Conservation (phyloP, 92 coral and sea anemone species). For the Epizoanthus stellaris region DNA sequence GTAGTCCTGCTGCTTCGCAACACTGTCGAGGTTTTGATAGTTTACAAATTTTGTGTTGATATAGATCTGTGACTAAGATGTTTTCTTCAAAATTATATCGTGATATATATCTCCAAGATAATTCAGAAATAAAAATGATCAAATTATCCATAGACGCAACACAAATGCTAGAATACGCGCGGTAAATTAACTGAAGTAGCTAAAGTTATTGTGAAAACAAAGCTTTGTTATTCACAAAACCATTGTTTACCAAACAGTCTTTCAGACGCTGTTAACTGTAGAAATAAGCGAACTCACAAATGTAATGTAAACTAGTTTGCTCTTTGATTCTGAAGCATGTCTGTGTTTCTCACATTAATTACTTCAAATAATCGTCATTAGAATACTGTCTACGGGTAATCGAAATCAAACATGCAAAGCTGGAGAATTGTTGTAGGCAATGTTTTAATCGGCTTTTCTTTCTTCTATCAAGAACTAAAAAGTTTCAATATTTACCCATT, state of each 20-base stretch:
- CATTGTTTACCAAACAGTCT: constrained; percentile 15
- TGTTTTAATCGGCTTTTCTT: background rate
- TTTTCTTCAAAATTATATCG: background rate
- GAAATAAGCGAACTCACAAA: background rate
- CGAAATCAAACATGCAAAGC: too few species aligned
- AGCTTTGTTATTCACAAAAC: constrained; percentile 7
- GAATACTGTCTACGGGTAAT: background rate
- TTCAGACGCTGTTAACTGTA: background rate
- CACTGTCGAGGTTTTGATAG: background rate
- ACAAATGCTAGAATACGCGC: background rate
- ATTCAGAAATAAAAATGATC: background rate
- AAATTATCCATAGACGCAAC: background rate
- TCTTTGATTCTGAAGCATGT: background rate
- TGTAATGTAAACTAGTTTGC: background rate
- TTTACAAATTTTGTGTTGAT: constrained; percentile 10
- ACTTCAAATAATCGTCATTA: background rate
- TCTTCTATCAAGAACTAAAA: background rate
- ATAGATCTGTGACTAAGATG: background rate
- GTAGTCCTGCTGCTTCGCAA: background rate
- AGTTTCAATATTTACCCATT: background rate
- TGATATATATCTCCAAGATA: background rate
- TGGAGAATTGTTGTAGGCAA: background rate
- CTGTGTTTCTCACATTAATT: background rate
- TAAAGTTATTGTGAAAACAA: background rate
- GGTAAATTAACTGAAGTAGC: background rate